Evolutionary conservation across 2,113 vertebrate species (phyloP).

Genomic region (Colossoma macropomum): DNA sequence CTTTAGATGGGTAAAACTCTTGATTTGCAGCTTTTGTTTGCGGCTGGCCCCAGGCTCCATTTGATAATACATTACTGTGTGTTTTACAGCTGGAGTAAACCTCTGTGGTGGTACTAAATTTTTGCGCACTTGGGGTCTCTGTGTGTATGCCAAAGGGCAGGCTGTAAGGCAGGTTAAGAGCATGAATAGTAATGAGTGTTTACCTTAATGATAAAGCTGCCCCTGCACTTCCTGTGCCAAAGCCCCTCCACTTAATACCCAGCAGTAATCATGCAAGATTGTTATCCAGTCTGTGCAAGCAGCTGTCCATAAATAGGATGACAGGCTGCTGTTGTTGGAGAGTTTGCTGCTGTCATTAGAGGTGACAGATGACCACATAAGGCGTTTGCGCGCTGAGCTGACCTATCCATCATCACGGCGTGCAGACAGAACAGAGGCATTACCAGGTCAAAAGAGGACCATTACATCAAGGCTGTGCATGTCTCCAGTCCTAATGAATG

Average conservation of each 20-base stretch:
- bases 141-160: constrained; percentile 11
- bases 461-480: background rate
- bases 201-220: constrained; percentile 34
- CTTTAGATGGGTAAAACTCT: no score
- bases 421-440: constrained; percentile 2
- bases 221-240: constrained; percentile 5
- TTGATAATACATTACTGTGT: background rate
- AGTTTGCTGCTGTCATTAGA: constrained; percentile 23
- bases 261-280: constrained; percentile 36
- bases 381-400: constrained; percentile 14
- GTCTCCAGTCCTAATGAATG: background rate
- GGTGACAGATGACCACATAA: constrained; percentile 43
- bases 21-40: background rate
- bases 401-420: constrained; percentile 18
- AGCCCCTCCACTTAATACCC: constrained; percentile 20
- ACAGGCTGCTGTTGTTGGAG: constrained; percentile 9
- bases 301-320: constrained; percentile 38
- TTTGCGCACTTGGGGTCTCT: background rate
- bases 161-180: constrained; percentile 2
- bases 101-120: constrained; percentile 12
- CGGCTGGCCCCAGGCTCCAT: background rate
- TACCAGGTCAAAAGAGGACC: constrained; percentile 20
- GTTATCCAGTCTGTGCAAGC: constrained; percentile 8
- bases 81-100: background rate
- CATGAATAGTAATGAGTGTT: constrained; percentile 34